Evolutionary conservation across 2,888 invertebrate species (phyloP), one percentile per base, ranked within the genome.

Genomic region (Tenthredo distinguenda): DNA sequence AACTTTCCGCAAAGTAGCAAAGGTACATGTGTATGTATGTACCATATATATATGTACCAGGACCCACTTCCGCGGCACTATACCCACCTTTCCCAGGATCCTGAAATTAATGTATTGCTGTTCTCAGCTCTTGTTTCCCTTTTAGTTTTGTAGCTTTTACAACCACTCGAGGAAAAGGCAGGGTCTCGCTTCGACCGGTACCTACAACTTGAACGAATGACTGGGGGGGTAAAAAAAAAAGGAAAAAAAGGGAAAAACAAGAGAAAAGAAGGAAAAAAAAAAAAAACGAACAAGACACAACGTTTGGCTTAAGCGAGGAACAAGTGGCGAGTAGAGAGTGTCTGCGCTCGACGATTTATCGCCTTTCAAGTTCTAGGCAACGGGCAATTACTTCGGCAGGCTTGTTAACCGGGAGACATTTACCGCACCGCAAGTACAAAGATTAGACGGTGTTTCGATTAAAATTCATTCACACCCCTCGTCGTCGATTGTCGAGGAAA

Each of bases 141-240:
- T 74, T 74, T 74, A 43, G 40, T 74, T 74, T 74, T 43, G 72
- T 74, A 74, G 72, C 72, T 74, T 74, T 74, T 74, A 74, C 72
- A 74, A 74, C 72, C 72, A 74, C 72, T 74, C 72, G 72, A 21
- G 72, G 72, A 21, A 74, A 72, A 74, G 72, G 72, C 21, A 21
- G 2, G 72, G 72, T 68, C 68, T 68, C 68, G 68, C 31, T 68
- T 68, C 68, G 68, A 68, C 68, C 68, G 34, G 68, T 68, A 68
- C 68, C 68, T 34, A 34, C 68, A 18, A 74, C 72, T 74, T 43
- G 72, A 40, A 43, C 77, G 50, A 77, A 74, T 40, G 43, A 74
- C 40, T 74, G 12, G 21, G 26, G 26, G 26, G 26, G 34, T 34
- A 43, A 43, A 43, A 37, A 72, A 43, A 21, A 21, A 72, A 72